Conservation (phyloP, 2,888 invertebrate species). For the Stramonita haemastoma region DNA sequence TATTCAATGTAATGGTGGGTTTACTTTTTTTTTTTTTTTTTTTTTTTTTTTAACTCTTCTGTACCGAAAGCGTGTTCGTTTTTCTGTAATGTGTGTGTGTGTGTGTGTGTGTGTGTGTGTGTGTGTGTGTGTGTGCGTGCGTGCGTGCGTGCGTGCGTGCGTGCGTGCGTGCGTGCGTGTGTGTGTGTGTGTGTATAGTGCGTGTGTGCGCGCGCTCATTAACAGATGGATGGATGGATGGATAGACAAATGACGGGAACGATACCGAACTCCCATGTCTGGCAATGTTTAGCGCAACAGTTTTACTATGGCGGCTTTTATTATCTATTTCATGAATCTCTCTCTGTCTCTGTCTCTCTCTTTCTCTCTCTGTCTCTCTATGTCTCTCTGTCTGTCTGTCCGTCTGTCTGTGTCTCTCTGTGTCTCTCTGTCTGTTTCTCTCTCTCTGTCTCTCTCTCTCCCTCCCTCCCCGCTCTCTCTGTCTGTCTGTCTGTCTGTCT, state of each 20-base stretch:
- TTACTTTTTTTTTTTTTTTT: too few species aligned
- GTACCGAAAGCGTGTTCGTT: too few species aligned
- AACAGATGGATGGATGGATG: too few species aligned
- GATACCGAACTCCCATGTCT: neutral
- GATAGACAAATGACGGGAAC: neutral
- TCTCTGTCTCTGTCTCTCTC: neutral
- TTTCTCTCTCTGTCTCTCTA: neutral
- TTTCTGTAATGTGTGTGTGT: neutral
- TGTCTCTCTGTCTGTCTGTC: neutral
- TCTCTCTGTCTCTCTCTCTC: neutral
- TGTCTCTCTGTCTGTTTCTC: neutral
- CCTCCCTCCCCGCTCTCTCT: too few species aligned
- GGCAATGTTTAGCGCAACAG: neutral
- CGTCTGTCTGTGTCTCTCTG: neutral
- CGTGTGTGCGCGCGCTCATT: neutral
- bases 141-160: neutral
- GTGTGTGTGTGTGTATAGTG: too few species aligned
- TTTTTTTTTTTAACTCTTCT: too few species aligned
- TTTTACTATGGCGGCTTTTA: neutral
- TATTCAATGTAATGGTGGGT: too few species aligned
- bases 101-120: neutral
- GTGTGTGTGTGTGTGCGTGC: neutral
- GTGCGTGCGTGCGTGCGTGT: slow-evolving; percentile 13
- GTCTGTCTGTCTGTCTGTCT: too few species aligned
- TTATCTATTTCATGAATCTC: neutral